These are phyloP conservation scores for Drosophila lacicola DNA, from an alignment of 2,888 invertebrate genomes.

Conservation along the genomic window DNA sequence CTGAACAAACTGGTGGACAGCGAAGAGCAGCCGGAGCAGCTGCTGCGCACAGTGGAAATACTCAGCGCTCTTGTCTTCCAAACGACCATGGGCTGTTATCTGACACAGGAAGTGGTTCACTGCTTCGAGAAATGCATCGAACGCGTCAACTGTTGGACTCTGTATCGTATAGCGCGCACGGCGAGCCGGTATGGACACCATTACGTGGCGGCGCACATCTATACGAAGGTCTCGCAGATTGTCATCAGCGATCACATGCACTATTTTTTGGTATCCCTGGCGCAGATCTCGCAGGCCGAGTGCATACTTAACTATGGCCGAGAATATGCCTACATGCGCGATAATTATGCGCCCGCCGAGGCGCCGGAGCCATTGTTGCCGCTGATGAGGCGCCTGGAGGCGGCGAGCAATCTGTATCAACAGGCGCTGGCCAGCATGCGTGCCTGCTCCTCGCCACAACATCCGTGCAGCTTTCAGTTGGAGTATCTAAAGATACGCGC, in stretches of 20 bases:
- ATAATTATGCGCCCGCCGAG: constrained; percentile 79
- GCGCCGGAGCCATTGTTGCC: constrained; percentile 82
- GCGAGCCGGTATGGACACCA: constrained; percentile 94
- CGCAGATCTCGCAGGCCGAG: constrained; percentile 91
- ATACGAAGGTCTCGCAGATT: constrained; percentile 88
- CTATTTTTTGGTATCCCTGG: constrained; percentile 94
- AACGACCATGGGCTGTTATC: constrained; percentile 90
- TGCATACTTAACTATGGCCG: constrained; percentile 87
- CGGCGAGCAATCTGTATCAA: constrained; percentile 88
- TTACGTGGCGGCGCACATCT: constrained; percentile 88
- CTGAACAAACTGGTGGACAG: constrained; percentile 78
- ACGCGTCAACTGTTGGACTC: constrained; percentile 91
- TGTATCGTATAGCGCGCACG: constrained; percentile 94
- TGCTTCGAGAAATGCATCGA: constrained; percentile 87
- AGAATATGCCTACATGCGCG: constrained; percentile 85
- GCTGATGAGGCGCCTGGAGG: constrained; percentile 85
- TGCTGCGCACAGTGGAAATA: constrained; percentile 88
- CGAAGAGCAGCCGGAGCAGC: constrained; percentile 70
- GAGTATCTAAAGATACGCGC: constrained; percentile 92
- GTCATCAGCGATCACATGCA: constrained; percentile 95
- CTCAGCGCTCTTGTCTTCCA: constrained; percentile 94
- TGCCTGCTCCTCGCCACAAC: constrained; percentile 85
- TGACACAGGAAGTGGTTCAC: constrained; percentile 87
- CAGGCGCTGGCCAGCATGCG: constrained; percentile 87
- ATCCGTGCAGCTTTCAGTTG: constrained; percentile 88